Percentiles rank a stretch among this genome's conserved stretches.
Conservation (phyloP, 2,113 vertebrate species). For the Tenrec ecaudatus region DNA sequence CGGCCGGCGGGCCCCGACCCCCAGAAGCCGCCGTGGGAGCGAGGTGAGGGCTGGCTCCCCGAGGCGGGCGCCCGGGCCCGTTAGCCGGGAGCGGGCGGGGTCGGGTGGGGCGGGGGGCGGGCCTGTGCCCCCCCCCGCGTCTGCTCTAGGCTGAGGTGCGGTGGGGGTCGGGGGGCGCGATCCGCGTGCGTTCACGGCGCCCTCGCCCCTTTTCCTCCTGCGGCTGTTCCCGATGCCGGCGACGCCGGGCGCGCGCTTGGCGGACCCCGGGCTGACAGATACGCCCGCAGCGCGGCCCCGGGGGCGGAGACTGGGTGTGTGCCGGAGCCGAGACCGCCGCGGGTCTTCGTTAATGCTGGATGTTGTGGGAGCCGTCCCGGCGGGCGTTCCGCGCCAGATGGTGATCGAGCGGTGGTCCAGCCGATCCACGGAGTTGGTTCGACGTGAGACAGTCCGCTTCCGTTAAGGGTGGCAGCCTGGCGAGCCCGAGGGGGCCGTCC, state of each 20-base stretch:
- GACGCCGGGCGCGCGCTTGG: neutral
- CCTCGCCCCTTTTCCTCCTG: neutral
- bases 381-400: neutral
- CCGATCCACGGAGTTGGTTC: too few relatives aligned
- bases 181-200: neutral
- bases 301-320: constrained; percentile 55
- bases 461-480: neutral
- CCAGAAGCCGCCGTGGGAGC: constrained; percentile 38
- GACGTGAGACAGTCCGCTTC: neutral
- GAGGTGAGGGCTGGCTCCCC: constrained; percentile 64
- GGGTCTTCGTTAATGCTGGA: neutral
- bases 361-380: neutral
- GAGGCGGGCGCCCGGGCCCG: neutral
- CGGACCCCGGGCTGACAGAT: neutral
- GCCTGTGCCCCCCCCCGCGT: neutral
- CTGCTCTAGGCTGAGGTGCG: constrained; percentile 2
- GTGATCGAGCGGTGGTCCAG: neutral
- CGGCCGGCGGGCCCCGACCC: constrained; percentile 26
- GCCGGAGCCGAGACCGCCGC: neutral
- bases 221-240: neutral
- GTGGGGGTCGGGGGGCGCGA: constrained; percentile 42
- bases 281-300: neutral
- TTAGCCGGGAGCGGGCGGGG: constrained; percentile 33
- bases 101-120: constrained; percentile 59
- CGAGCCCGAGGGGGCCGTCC: neutral